These are phyloP conservation scores for Blastobasis lacticolella DNA, from an alignment of 2,888 invertebrate genomes.

Conservation along the genomic window DNA sequence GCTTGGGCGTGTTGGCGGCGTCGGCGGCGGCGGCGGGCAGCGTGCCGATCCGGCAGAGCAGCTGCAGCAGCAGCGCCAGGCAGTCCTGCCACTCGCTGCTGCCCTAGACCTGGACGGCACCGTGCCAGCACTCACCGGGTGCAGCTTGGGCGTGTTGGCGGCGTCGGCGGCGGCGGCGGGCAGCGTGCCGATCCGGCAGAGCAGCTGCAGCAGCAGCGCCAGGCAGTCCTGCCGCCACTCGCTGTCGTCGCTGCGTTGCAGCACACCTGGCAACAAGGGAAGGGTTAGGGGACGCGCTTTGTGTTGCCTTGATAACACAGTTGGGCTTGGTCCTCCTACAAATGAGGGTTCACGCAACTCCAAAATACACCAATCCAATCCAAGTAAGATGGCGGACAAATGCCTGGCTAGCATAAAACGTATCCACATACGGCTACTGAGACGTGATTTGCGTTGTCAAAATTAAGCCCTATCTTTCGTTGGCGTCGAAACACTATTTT, in stretches of 20 bases:
- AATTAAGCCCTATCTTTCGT: too few species aligned
- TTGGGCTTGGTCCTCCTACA: too few species aligned
- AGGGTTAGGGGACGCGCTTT: too few species aligned
- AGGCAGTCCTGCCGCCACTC: slow-evolving; percentile 97
- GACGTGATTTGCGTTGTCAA: too few species aligned
- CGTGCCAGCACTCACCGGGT: slow-evolving; percentile 72
- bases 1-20: slow-evolving; percentile 58
- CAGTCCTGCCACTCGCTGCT: slow-evolving; percentile 95
- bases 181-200: slow-evolving; percentile 89
- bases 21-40: too few species aligned
- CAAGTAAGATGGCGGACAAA: too few species aligned
- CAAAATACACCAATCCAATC: too few species aligned
- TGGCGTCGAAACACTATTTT: too few species aligned
- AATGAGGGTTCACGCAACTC: too few species aligned
- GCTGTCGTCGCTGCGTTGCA: slow-evolving; percentile 83
- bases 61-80: slow-evolving; percentile 87
- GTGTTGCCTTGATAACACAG: too few species aligned
- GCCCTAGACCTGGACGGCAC: neutral
- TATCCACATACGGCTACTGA: too few species aligned
- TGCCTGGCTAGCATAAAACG: too few species aligned
- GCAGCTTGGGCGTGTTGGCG: slow-evolving; percentile 73
- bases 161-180: slow-evolving; percentile 61
- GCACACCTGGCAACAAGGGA: slow-evolving; percentile 60
- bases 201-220: slow-evolving; percentile 87
- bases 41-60: slow-evolving; percentile 90